phyloP scores from a whole-genome alignment of 2,797 vertebrate genomes.

The Enteromius paludinosus region DNA sequence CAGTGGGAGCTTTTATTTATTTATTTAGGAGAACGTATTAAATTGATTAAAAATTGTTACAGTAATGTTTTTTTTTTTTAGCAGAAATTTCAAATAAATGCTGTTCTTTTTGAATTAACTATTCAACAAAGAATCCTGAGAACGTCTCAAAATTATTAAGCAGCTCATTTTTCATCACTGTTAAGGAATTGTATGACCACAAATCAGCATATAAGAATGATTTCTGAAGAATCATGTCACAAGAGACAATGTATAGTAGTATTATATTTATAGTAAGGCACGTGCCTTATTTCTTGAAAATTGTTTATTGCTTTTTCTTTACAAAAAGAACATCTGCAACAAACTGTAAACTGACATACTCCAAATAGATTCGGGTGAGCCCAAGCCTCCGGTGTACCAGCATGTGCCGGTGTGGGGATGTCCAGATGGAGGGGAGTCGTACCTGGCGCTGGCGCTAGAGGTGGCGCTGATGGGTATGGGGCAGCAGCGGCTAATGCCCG shows the following conservation, averaged over 20 bases:
- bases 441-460: slow-evolving; percentile 93
- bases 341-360: neutral
- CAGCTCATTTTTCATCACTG: neutral
- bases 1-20: neutral
- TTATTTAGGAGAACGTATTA: neutral
- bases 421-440: slow-evolving; percentile 87
- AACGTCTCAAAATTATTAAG: neutral
- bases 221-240: neutral
- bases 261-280: no score
- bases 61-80: neutral
- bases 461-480: slow-evolving; percentile 98
- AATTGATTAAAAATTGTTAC: neutral
- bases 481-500: slow-evolving; percentile 97
- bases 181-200: neutral
- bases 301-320: neutral
- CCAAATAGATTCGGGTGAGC: slow-evolving; percentile 85
- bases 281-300: neutral
- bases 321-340: neutral
- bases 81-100: neutral
- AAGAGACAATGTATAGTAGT: no score
- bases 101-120: neutral
- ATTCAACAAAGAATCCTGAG: neutral
- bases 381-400: slow-evolving; percentile 91
- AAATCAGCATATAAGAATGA: neutral
- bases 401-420: slow-evolving; percentile 88